Base-by-base conservation (phyloP, 1,140 invertebrate genomes). In the Drosophila sulfurigaster region DNA sequence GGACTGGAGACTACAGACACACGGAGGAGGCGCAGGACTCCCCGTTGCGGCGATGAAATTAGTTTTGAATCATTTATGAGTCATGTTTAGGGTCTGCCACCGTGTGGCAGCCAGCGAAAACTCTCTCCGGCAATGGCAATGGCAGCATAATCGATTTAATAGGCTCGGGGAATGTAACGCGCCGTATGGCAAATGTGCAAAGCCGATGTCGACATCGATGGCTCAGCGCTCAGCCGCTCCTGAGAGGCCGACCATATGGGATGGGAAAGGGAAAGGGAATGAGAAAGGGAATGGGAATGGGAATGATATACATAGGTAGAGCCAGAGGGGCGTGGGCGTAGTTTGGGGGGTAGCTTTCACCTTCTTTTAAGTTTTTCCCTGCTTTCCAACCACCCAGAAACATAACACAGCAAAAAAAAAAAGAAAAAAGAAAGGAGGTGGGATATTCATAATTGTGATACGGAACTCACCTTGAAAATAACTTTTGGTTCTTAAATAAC, bases 401-500 rank as follows among this genome's bases (percentile, higher is more conserved):
- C 20, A 25, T 25, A 25, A 3, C 20, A 25, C 20, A 25, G 20
- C 20, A 20, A 20, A 20, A 20, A 20, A 3, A 20, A 20, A 13
- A 57, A 38, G 5, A 3, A 13, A 1, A 13, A 1, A 2, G 13
- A 10, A 25, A 45, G 11, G 41, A n/a, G 3, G n/a, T 13, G 41
- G 41, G n/a, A 15, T 5, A 7, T 11, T 28, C 20, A 41, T 64
- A 64, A 52, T 52, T 52, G 8, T 32, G 10, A 62, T 11, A 25
- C 3, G n/a, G 32, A 13, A 92, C 95, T 95, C 93, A 99, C 99
- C 98, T 97, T 99, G 98, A 94, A 99, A 99, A 94, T 99, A 99
- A 93, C 98, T 99, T 94, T 99, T 99, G 82, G 98, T 99, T 75
- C 98, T 95, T 75, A 99, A 95, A 93, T 99, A 99, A 93, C 98